Percentiles rank a stretch among this genome's conserved stretches.
phyloP scores from a whole-genome alignment of 2,797 vertebrate species.

The Sus cebifrons region DNA sequence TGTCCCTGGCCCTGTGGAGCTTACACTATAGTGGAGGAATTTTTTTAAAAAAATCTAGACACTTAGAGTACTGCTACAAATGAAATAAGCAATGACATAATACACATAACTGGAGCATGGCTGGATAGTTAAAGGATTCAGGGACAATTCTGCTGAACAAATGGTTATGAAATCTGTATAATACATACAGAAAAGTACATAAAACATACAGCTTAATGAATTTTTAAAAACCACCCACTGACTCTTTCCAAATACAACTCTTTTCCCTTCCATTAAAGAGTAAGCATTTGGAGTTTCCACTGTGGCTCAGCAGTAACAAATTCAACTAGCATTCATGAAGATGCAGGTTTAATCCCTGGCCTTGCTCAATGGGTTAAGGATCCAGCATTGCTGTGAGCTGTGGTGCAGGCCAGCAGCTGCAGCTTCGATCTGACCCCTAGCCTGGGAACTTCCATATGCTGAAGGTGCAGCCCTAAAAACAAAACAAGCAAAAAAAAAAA shows the following conservation, averaged over 20 bases:
- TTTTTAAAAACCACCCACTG: neutral
- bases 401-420: too few relatives aligned
- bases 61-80: neutral
- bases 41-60: neutral
- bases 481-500: too few relatives aligned
- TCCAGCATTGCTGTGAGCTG: too few relatives aligned
- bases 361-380: too few relatives aligned
- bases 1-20: neutral
- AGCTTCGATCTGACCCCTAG: too few relatives aligned
- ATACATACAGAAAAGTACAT: neutral
- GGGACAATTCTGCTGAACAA: neutral
- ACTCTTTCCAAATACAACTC: neutral
- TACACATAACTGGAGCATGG: neutral
- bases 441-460: too few relatives aligned
- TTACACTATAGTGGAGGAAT: neutral
- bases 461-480: too few relatives aligned
- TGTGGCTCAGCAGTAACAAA: too few relatives aligned
- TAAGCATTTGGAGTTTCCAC: neutral
- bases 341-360: too few relatives aligned
- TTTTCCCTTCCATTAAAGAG: neutral
- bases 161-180: neutral
- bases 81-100: neutral
- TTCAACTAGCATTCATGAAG: too few relatives aligned
- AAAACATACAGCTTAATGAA: neutral
- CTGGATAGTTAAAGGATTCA: neutral